Evolutionary conservation across 2,113 vertebrate genomes (phyloP), one percentile per base, ranked within the genome.

Genomic region (Psittacara wagleri): DNA sequence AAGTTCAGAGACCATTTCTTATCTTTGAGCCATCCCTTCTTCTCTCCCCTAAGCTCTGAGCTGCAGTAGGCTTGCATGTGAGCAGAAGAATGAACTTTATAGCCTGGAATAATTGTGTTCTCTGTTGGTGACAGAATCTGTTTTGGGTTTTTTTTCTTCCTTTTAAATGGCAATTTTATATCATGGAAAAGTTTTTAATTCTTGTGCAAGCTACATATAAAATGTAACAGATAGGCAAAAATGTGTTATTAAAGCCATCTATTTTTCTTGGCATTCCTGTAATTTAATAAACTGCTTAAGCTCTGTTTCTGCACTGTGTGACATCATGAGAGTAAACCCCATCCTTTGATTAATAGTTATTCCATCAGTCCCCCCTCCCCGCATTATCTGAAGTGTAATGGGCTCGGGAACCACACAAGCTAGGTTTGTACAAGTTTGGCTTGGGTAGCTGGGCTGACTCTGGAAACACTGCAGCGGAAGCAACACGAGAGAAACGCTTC

Each of bases 161-260:
- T 92, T 96, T 74, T 83, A 98, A 97, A 96, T 97, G 94, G 90
- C 74, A 96, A 95, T 97, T 98, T 96, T 96, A 96, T 92, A 81
- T 92, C 49, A 86, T 92, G 94, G 96, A 86, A 94, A 97, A 97
- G 94, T 96, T 96, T 97, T 97, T 91, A 97, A 96, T 98, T 97
- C 95, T 43, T 95, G 92, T 97, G 95, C 92, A 84, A 94, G 88
- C 96, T 92, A 55, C 90, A 80, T 96, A 95, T 94, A 98, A 97
- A 98, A 98, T 96, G 94, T 70, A 98, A 95, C 95, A 98, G 96
- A 97, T 97, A 97, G 96, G 97, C 96, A 97, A 96, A 98, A 98
- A 95, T 83, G 95, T 92, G 86, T 98, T 98, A 98, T 98, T 98
- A 98, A 98, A 98, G 97, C 97, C 90, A 97, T 97, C 95, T 97